Conservation (phyloP, 2,797 vertebrate genomes). For the Ptychobarbus kaznakovi region DNA sequence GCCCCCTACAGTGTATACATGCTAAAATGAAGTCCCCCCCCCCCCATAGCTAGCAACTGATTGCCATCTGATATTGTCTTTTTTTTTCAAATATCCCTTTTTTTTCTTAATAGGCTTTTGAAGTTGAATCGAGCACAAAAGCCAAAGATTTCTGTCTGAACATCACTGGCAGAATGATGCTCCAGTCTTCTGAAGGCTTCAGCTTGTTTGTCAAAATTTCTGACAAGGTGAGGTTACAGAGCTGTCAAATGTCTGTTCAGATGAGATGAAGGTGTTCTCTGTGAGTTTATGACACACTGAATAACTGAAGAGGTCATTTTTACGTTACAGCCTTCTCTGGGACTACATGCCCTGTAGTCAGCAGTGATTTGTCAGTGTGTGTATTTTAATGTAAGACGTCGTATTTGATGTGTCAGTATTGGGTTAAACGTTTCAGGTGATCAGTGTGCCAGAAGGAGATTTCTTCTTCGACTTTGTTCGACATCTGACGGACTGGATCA, state of each 20-base stretch:
- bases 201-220: conserved; percentile 99
- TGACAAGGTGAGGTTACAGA: conserved; percentile 86
- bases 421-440: conserved; percentile 81
- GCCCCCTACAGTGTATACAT: neutral
- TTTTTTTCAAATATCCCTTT: neutral
- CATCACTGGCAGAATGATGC: conserved; percentile 88
- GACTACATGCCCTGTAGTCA: neutral
- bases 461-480: conserved; percentile 99
- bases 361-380: neutral
- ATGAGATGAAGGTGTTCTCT: neutral
- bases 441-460: conserved; percentile 96
- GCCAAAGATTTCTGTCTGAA: conserved; percentile 98
- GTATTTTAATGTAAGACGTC: no score
- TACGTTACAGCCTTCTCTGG: neutral
- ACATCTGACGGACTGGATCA: conserved; percentile 98
- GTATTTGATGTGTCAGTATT: neutral
- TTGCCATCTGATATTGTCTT: neutral
- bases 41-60: neutral
- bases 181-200: conserved; percentile 94
- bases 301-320: neutral
- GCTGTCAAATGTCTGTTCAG: neutral
- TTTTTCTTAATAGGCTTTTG: conserved; percentile 85
- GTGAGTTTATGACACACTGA: neutral
- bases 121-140: conserved; percentile 97
- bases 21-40: neutral